Percentiles rank a stretch among this genome's conserved stretches.
These are phyloP conservation scores for Choloepus hoffmanni DNA, from an alignment of 2,113 vertebrate species.

Conservation along the genomic window DNA sequence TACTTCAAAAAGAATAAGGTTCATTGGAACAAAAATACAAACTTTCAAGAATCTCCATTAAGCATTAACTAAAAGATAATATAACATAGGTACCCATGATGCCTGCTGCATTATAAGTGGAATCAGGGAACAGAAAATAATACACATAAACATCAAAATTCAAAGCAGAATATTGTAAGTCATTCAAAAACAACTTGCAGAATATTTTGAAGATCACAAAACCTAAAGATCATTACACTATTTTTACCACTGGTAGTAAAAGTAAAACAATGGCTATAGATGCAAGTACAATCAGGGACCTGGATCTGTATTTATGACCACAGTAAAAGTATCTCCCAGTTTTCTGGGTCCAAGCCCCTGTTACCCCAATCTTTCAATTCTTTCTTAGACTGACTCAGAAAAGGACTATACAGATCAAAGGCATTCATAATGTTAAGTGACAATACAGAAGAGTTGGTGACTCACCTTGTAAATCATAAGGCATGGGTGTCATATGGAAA, in stretches of 20 bases:
- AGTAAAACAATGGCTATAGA: not conserved
- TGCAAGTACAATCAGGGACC: not conserved
- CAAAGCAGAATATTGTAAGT: not conserved
- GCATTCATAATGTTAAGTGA: not conserved
- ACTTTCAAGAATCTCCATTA: constrained; percentile 9
- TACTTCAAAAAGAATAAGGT: constrained; percentile 15
- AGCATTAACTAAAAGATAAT: constrained; percentile 15
- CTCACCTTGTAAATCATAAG: constrained; percentile 96
- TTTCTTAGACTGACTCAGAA: not conserved
- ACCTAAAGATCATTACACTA: not conserved
- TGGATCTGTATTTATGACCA: not conserved
- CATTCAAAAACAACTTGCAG: not conserved
- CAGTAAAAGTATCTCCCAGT: not conserved
- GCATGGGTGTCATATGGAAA: constrained; percentile 94
- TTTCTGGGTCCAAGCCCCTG: not conserved
- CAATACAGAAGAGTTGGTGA: not conserved
- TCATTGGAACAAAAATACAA: constrained; percentile 47
- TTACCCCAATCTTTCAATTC: not conserved
- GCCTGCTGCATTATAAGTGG: not conserved
- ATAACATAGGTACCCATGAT: not conserved
- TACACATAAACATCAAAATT: constrained; percentile 7
- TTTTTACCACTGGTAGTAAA: not conserved
- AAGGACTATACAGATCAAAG: not conserved
- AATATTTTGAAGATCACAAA: not conserved
- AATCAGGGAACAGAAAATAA: constrained; percentile 25